Percentiles rank a stretch among this genome's conserved stretches.
These are phyloP conservation scores for Olivierus martensii DNA, from an alignment of 1,140 invertebrate species.

Conservation along the genomic window DNA sequence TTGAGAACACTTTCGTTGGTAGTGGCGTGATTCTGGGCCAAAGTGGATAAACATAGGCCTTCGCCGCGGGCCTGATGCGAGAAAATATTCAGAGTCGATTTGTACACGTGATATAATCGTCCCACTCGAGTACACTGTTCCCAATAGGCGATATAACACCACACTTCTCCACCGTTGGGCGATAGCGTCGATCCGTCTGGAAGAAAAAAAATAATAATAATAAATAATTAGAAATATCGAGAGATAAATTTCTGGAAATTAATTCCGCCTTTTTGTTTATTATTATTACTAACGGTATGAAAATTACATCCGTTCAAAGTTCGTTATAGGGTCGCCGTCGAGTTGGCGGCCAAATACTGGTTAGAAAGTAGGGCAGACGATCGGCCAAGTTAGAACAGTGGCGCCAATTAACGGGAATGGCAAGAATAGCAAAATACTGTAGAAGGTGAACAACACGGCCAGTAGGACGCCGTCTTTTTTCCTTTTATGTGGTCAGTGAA, in stretches of 20 bases:
- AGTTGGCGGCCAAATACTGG: too few relatives aligned
- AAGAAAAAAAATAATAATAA: background rate
- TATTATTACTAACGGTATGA: too few relatives aligned
- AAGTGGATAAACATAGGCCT: constrained; percentile 54
- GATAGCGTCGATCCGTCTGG: too few relatives aligned
- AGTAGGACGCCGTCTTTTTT: too few relatives aligned
- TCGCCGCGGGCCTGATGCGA: constrained; percentile 48
- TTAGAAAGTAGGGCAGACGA: too few relatives aligned
- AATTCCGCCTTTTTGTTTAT: background rate
- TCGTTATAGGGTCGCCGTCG: too few relatives aligned
- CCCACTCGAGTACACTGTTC: constrained; percentile 65
- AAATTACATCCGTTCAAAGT: too few relatives aligned
- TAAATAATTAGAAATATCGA: background rate
- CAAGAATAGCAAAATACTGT: too few relatives aligned
- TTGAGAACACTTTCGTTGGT: constrained; percentile 38
- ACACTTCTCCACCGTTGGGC: constrained; percentile 27
- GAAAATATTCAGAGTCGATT: constrained; percentile 60
- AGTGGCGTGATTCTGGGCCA: constrained; percentile 27
- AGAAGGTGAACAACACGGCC: too few relatives aligned
- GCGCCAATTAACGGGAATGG: too few relatives aligned
- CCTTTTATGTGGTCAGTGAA: too few relatives aligned
- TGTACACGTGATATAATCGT: constrained; percentile 54
- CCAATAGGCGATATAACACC: constrained; percentile 85
- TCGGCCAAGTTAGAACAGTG: too few relatives aligned
- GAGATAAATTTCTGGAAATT: background rate